phyloP scores from a whole-genome alignment of 2,797 vertebrate genomes.

The Botia almorhae region DNA sequence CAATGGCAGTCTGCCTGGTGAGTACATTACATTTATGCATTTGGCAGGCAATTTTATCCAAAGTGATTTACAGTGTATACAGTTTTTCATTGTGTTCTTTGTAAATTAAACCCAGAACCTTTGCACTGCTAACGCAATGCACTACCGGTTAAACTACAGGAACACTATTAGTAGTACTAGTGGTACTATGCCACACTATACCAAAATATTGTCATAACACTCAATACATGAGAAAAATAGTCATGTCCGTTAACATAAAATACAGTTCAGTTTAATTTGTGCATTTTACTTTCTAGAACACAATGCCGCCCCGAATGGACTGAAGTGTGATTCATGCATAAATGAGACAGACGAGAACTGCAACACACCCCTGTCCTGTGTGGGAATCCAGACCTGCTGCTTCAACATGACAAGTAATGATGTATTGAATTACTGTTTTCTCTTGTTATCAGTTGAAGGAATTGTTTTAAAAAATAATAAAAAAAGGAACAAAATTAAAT shows the following conservation, averaged over 20 bases:
- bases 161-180: not conserved
- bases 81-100: too few species aligned
- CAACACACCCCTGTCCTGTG: not conserved
- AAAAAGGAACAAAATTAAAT: too few species aligned
- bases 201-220: not conserved
- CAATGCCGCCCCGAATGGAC: slow-evolving; percentile 1
- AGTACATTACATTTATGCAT: not conserved
- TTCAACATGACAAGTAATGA: not conserved
- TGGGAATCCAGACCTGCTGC: slow-evolving; percentile 17
- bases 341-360: not conserved
- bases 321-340: slow-evolving; percentile 19
- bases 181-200: not conserved
- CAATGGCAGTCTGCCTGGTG: not conserved
- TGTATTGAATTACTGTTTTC: not conserved
- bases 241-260: not conserved
- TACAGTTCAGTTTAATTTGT: not conserved
- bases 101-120: too few species aligned
- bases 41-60: too few species aligned
- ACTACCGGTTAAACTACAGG: too few species aligned
- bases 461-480: too few species aligned
- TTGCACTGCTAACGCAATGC: too few species aligned
- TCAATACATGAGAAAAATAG: not conserved
- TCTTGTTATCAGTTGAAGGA: too few species aligned
- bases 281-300: slow-evolving; percentile 1
- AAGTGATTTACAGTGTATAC: too few species aligned